Percentiles rank a stretch among this genome's conserved stretches.
Evolutionary conservation across 2,113 vertebrate species (phyloP).

Genomic region (Oncorhynchus masou): DNA sequence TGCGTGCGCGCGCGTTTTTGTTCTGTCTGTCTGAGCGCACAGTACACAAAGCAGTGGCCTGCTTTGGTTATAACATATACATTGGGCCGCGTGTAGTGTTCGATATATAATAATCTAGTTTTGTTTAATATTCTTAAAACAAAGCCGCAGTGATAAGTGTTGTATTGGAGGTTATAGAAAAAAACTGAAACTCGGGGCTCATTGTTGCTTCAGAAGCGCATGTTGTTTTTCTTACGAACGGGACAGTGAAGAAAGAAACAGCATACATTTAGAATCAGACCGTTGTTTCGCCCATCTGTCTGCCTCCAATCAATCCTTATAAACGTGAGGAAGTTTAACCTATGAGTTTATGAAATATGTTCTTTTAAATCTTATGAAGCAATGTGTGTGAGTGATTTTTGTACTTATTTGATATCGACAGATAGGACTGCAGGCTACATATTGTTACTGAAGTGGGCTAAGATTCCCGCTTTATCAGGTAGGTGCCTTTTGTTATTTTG

Average conservation of each 20-base stretch:
- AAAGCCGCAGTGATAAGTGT: background rate
- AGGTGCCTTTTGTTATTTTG: background rate
- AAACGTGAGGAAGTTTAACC: too few relatives aligned
- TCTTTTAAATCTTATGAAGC: too few relatives aligned
- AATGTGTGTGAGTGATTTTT: too few relatives aligned
- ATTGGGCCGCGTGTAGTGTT: slow-evolving; percentile 4
- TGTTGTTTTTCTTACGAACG: slow-evolving; percentile 51
- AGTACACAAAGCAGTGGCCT: slow-evolving; percentile 60
- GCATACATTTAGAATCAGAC: too few relatives aligned
- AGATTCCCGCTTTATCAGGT: background rate
- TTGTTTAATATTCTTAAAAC: slow-evolving; percentile 10
- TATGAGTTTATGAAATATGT: too few relatives aligned
- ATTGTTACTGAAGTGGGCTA: background rate
- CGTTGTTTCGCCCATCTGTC: too few relatives aligned
- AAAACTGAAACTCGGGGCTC: slow-evolving; percentile 61
- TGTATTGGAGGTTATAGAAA: background rate
- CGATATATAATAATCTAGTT: slow-evolving; percentile 2
- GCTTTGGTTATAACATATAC: background rate
- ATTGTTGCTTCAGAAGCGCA: slow-evolving; percentile 57
- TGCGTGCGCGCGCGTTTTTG: slow-evolving; percentile 2
- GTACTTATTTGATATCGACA: too few relatives aligned
- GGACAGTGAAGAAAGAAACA: slow-evolving; percentile 45
- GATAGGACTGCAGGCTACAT: background rate
- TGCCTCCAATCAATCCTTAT: too few relatives aligned
- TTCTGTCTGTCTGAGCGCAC: slow-evolving; percentile 33